phyloP scores from a whole-genome alignment of 2,888 invertebrate species.

The Apantesis nais region DNA sequence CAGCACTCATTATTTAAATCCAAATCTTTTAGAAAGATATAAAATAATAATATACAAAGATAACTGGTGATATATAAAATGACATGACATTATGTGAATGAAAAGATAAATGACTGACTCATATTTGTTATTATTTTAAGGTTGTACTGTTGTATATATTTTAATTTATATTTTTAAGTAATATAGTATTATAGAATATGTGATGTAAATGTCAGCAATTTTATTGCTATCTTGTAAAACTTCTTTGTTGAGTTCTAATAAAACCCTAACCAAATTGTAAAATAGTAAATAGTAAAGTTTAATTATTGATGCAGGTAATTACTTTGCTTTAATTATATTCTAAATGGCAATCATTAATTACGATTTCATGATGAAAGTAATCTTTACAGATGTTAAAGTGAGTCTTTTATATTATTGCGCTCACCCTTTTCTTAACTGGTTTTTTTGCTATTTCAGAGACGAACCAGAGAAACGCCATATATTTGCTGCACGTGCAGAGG shows the following conservation, averaged over 20 bases:
- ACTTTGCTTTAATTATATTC: not conserved
- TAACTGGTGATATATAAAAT: too few species aligned
- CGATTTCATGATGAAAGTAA: not conserved
- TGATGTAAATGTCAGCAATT: not conserved
- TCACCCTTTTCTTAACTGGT: not conserved
- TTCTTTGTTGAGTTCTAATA: too few species aligned
- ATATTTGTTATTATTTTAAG: too few species aligned
- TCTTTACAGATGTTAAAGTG: not conserved
- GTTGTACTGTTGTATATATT: not conserved
- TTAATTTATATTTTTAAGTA: not conserved
- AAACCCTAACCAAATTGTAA: too few species aligned
- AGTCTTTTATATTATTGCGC: not conserved
- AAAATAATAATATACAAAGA: too few species aligned
- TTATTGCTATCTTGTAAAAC: too few species aligned
- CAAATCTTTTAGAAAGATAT: too few species aligned
- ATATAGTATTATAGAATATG: not conserved
- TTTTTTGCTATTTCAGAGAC: conserved; percentile 62
- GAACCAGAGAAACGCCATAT: conserved; percentile 89
- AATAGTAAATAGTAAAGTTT: not conserved
- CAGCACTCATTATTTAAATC: not conserved
- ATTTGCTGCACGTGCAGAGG: conserved; percentile 89
- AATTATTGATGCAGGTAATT: not conserved
- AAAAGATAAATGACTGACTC: too few species aligned
- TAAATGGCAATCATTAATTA: not conserved
- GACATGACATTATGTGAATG: too few species aligned